Conservation (phyloP, 2,888 invertebrate species). For the Osmoderma eremita region DNA sequence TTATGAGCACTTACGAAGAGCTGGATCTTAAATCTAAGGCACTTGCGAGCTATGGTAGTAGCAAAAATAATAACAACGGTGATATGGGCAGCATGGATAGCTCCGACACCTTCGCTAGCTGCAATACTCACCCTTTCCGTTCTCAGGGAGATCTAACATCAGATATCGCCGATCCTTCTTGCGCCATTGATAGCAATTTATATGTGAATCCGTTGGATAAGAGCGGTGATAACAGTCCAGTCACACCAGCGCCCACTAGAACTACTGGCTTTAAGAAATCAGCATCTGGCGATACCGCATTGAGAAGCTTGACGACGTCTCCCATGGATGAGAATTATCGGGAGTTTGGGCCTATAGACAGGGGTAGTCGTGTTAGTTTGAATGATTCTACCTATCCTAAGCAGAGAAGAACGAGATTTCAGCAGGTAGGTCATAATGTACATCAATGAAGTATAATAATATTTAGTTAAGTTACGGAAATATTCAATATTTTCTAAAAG, state of each 20-base stretch:
- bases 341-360: constrained; percentile 64
- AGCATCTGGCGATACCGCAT: constrained; percentile 80
- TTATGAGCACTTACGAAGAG: constrained; percentile 50
- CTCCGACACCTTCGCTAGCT: constrained; percentile 95
- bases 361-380: constrained; percentile 69
- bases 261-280: constrained; percentile 76
- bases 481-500: too few species aligned
- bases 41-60: constrained; percentile 42
- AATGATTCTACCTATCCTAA: constrained; percentile 78
- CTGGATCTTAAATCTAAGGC: constrained; percentile 47
- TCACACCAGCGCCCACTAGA: constrained; percentile 63
- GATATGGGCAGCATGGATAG: constrained; percentile 74
- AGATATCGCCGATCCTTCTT: constrained; percentile 60
- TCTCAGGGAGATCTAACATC: constrained; percentile 74
- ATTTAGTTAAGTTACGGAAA: too few species aligned
- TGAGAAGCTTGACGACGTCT: constrained; percentile 73
- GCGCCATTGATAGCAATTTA: constrained; percentile 77
- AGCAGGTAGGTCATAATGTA: constrained; percentile 75
- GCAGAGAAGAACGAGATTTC: constrained; percentile 87
- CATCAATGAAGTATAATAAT: too few species aligned
- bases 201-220: constrained; percentile 89
- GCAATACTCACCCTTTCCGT: constrained; percentile 94
- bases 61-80: constrained; percentile 57
- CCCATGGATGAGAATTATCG: constrained; percentile 68
- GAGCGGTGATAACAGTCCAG: constrained; percentile 63